These are phyloP conservation scores for Zosterops hypoxanthus DNA, from an alignment of 2,113 vertebrate species.

Conservation along the genomic window DNA sequence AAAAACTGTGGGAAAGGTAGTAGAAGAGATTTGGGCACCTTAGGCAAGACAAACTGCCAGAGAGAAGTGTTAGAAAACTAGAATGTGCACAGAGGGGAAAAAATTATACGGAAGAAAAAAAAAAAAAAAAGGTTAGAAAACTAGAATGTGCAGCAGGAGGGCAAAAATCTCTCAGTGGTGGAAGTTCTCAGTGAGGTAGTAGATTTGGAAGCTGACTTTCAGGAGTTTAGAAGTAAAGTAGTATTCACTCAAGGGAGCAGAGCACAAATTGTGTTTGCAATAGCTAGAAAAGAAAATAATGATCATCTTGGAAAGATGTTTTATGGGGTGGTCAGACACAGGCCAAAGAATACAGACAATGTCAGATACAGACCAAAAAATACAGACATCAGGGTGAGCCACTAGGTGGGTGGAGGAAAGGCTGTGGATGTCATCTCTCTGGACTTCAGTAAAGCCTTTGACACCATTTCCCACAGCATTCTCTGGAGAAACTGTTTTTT, in stretches of 20 bases:
- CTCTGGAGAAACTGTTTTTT: neutral
- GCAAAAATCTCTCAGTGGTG: neutral
- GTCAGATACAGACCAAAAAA: neutral
- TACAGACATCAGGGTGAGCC: neutral
- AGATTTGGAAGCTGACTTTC: neutral
- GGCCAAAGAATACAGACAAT: neutral
- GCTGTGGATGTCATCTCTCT: neutral
- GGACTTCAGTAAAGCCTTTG: neutral
- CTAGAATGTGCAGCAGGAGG: neutral
- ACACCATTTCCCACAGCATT: neutral
- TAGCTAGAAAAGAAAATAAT: neutral
- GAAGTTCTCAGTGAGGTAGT: neutral
- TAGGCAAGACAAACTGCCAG: neutral
- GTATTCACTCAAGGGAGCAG: neutral
- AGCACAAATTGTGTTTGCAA: neutral
- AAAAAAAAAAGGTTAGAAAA: neutral
- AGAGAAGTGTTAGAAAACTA: neutral
- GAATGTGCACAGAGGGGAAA: neutral
- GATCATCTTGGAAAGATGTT: neutral
- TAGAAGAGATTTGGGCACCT: neutral
- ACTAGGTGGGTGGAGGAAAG: neutral
- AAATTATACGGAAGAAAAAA: neutral
- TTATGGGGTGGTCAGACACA: neutral
- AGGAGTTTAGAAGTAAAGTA: neutral
- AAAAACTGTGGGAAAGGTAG: neutral